Evolutionary conservation across 2,888 invertebrate species (phyloP).

Genomic region (Cryptocephalus moraei): DNA sequence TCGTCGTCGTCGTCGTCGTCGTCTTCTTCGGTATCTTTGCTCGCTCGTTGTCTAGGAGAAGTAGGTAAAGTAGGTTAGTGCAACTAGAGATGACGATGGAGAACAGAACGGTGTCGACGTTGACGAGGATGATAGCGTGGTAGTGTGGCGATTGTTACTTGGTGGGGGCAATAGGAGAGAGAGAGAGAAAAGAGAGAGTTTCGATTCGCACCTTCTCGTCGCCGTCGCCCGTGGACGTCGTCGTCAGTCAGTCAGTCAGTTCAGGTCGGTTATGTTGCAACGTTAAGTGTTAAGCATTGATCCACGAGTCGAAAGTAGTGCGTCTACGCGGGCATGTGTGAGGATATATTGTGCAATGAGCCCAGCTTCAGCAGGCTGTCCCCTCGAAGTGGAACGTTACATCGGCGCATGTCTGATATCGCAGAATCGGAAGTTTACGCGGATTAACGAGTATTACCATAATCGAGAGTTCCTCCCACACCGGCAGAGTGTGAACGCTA

Average conservation of each 20-base stretch:
- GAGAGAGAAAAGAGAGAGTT: too few species aligned
- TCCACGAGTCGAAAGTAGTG: not conserved
- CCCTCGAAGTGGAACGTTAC: slow-evolving; percentile 52
- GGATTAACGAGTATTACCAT: slow-evolving; percentile 7
- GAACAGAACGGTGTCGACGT: slow-evolving; percentile 31
- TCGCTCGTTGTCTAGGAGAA: slow-evolving; percentile 21
- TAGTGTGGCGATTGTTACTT: too few species aligned
- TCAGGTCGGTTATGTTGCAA: not conserved
- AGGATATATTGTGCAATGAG: slow-evolving; percentile 50
- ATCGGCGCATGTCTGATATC: slow-evolving; percentile 51
- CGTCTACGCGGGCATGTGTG: slow-evolving; percentile 15
- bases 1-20: slow-evolving; percentile 27
- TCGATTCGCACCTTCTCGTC: slow-evolving; percentile 22
- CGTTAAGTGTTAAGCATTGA: not conserved
- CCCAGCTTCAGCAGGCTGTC: slow-evolving; percentile 53
- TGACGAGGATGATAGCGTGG: slow-evolving; percentile 32
- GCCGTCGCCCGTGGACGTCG: slow-evolving; percentile 6
- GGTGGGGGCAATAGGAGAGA: too few species aligned
- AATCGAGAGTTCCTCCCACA: slow-evolving; percentile 18
- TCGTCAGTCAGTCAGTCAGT: slow-evolving; percentile 17
- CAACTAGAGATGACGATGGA: slow-evolving; percentile 22
- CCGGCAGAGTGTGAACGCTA: slow-evolving; percentile 9
- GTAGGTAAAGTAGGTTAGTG: slow-evolving; percentile 40
- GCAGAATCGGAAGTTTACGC: slow-evolving; percentile 12
- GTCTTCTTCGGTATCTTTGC: slow-evolving; percentile 16